Conservation (phyloP, 1,140 invertebrate species). For the Aphis gossypii region DNA sequence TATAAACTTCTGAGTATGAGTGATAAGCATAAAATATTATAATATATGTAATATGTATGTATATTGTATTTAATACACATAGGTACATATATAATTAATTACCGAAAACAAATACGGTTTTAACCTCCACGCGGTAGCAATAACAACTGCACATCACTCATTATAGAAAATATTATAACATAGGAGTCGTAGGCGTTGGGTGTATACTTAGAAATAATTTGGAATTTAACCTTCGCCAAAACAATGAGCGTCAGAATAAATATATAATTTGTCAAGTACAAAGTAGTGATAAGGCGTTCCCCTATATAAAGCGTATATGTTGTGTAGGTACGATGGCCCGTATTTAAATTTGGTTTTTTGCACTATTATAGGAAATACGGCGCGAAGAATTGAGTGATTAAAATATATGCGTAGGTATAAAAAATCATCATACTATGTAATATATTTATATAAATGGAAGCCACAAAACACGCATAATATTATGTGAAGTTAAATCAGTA, state of each 20-base stretch:
- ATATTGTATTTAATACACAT: too few species aligned
- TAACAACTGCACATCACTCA: neutral
- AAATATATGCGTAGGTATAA: neutral
- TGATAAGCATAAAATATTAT: neutral
- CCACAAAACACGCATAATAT: neutral
- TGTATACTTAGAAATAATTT: slow-evolving; percentile 16
- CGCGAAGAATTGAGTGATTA: neutral
- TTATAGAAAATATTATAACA: neutral
- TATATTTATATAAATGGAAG: neutral
- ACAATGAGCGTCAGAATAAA: neutral
- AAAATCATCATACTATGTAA: neutral
- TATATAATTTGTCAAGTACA: slow-evolving; percentile 29
- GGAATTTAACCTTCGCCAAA: slow-evolving; percentile 6
- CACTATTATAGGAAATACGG: neutral
- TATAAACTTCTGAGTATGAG: too few species aligned
- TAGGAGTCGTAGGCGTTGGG: neutral
- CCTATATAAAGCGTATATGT: neutral
- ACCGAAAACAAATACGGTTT: neutral
- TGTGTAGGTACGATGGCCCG: neutral
- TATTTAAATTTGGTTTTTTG: neutral
- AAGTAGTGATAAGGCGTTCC: slow-evolving; percentile 11
- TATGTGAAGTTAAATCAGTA: neutral
- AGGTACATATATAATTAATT: neutral
- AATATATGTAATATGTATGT: neutral
- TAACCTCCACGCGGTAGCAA: neutral